phyloP scores from a whole-genome alignment of 2,888 invertebrate genomes.

The Drosophila leonis region DNA sequence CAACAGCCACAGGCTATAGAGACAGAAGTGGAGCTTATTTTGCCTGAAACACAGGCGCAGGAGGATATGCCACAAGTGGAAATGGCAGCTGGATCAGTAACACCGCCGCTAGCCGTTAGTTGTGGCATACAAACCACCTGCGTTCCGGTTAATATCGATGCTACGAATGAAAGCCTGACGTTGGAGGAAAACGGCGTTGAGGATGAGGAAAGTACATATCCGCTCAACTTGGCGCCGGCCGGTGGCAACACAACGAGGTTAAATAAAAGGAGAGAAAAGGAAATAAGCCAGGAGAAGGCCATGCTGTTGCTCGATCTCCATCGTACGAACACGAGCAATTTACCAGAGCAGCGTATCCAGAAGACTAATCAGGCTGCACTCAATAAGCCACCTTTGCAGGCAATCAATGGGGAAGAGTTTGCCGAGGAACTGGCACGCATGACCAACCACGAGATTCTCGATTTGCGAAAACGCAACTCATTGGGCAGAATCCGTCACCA shows the following conservation, averaged over 20 bases:
- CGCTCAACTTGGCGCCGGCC: slow-evolving; percentile 54
- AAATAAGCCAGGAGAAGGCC: neutral
- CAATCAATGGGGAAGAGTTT: slow-evolving; percentile 78
- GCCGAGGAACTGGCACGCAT: slow-evolving; percentile 72
- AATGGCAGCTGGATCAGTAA: neutral
- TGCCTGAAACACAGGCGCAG: slow-evolving; percentile 47
- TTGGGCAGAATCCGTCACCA: slow-evolving; percentile 44
- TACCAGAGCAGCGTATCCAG: neutral
- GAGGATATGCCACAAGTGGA: neutral
- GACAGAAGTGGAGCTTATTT: neutral
- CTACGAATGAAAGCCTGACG: neutral
- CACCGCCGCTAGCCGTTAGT: neutral
- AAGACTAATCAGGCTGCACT: slow-evolving; percentile 19
- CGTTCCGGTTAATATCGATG: neutral
- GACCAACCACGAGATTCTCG: slow-evolving; percentile 78
- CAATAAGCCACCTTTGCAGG: slow-evolving; percentile 65
- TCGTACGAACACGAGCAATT: slow-evolving; percentile 2
- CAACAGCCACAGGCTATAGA: no score
- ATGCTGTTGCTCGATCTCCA: slow-evolving; percentile 57
- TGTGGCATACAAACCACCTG: slow-evolving; percentile 29
- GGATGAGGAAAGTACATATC: slow-evolving; percentile 6
- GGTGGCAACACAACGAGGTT: slow-evolving; percentile 29
- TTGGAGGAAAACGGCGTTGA: slow-evolving; percentile 27
- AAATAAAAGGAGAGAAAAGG: no score
- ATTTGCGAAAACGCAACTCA: slow-evolving; percentile 80